These are phyloP conservation scores for Meliscaeva auricollis DNA, from an alignment of 2,888 invertebrate genomes.

Conservation along the genomic window DNA sequence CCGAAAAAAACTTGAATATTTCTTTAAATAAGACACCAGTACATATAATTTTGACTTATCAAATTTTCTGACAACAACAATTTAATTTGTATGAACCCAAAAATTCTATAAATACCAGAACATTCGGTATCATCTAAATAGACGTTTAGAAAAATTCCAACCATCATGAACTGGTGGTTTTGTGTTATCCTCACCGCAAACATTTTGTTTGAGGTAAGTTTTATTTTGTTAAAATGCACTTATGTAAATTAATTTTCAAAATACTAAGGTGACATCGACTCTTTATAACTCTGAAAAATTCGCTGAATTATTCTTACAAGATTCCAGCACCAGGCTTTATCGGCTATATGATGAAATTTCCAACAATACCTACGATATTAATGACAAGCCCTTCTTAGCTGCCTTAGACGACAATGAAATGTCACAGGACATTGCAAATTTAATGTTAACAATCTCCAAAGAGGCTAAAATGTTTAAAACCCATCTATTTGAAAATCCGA, in stretches of 20 bases:
- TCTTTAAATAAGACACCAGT: background rate
- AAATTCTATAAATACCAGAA: conserved; percentile 46
- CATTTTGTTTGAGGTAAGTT: conserved; percentile 45
- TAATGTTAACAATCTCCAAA: conserved; percentile 83
- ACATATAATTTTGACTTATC: conserved; percentile 1
- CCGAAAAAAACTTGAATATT: background rate
- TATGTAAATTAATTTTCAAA: background rate
- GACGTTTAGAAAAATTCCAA: background rate
- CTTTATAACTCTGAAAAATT: conserved; percentile 78
- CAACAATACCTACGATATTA: conserved; percentile 79
- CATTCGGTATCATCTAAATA: background rate
- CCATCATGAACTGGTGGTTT: conserved; percentile 46
- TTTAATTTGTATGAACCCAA: background rate
- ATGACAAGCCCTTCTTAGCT: conserved; percentile 80
- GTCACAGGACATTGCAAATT: conserved; percentile 80
- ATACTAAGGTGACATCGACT: conserved; percentile 28
- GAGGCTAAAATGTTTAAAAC: conserved; percentile 85
- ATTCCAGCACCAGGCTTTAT: conserved; percentile 80
- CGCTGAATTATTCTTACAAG: conserved; percentile 79
- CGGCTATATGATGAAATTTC: conserved; percentile 81
- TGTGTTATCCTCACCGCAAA: conserved; percentile 28
- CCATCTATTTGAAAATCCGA: conserved; percentile 75
- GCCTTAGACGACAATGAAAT: conserved; percentile 79
- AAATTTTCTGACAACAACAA: background rate
- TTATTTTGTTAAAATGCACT: background rate